Percentiles rank a stretch among this genome's conserved stretches.
phyloP scores from a whole-genome alignment of 2,797 vertebrate genomes.

The Erithacus rubecula region DNA sequence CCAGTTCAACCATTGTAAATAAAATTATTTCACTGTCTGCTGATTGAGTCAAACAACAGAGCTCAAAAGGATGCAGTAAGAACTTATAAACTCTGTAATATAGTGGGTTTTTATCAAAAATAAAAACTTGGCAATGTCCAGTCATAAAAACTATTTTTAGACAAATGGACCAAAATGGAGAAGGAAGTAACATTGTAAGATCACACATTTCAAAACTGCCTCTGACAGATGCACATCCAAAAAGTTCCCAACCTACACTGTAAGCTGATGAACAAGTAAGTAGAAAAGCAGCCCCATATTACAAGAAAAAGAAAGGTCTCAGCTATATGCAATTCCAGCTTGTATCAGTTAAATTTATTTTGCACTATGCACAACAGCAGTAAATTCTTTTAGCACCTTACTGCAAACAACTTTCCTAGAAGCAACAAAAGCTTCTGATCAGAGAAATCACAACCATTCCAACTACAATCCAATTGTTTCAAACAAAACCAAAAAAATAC shows the following conservation, averaged over 20 bases:
- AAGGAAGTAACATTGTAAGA: accelerated
- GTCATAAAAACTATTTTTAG: neutral
- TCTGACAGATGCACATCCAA: neutral
- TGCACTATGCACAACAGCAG: neutral
- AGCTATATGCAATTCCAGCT: neutral
- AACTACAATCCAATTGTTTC: neutral
- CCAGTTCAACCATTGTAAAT: neutral
- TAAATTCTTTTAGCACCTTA: neutral
- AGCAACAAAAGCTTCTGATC: neutral
- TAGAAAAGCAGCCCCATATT: neutral
- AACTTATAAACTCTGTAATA: neutral
- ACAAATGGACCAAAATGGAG: neutral
- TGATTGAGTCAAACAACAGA: accelerated
- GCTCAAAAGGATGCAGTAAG: neutral
- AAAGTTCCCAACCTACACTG: neutral
- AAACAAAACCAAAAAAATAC: neutral
- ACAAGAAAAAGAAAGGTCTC: neutral
- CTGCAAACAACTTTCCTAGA: neutral
- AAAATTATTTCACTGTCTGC: neutral
- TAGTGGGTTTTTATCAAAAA: neutral
- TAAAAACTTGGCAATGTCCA: neutral
- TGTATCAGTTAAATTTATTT: neutral
- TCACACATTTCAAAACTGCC: neutral
- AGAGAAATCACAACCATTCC: neutral
- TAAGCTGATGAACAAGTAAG: neutral